A percentile compares a stretch with the other conserved stretches of the same genome.
Evolutionary conservation across 1,140 invertebrate genomes (phyloP).

Genomic region (Lepidotrigona ventralis): DNA sequence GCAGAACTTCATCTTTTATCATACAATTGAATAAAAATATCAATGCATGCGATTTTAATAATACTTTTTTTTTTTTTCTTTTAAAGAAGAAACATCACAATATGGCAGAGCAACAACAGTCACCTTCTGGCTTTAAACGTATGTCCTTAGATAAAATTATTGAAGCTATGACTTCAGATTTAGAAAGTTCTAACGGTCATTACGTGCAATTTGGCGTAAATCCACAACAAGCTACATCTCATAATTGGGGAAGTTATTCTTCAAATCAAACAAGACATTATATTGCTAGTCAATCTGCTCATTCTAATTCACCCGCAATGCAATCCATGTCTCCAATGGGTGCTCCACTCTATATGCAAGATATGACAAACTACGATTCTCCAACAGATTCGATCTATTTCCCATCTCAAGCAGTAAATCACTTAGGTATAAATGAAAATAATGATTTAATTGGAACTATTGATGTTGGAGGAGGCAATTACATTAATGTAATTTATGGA

Average conservation of each 20-base stretch:
- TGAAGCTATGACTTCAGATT: slow-evolving; percentile 83
- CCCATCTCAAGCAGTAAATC: slow-evolving; percentile 73
- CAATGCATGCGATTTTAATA: background rate
- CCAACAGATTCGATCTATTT: slow-evolving; percentile 73
- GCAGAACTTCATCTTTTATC: background rate
- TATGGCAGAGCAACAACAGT: slow-evolving; percentile 74
- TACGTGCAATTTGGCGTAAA: slow-evolving; percentile 82
- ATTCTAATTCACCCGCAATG: slow-evolving; percentile 66
- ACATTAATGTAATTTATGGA: slow-evolving; percentile 78
- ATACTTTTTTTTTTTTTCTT: slow-evolving; percentile 9
- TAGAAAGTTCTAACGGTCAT: slow-evolving; percentile 81
- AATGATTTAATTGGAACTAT: slow-evolving; percentile 78
- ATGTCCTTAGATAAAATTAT: slow-evolving; percentile 83
- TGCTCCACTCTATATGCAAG: slow-evolving; percentile 72
- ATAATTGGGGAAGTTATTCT: slow-evolving; percentile 74
- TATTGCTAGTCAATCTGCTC: slow-evolving; percentile 57
- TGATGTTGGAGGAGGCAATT: slow-evolving; percentile 79
- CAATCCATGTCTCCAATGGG: slow-evolving; percentile 69
- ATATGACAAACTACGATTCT: slow-evolving; percentile 68
- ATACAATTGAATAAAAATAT: background rate
- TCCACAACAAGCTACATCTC: slow-evolving; percentile 72
- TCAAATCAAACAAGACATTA: slow-evolving; percentile 68
- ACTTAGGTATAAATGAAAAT: slow-evolving; percentile 76
- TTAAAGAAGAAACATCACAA: slow-evolving; percentile 48
- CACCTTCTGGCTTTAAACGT: slow-evolving; percentile 69